Conservation (phyloP, 1,140 invertebrate species). For the Sarcophaga bullata region DNA sequence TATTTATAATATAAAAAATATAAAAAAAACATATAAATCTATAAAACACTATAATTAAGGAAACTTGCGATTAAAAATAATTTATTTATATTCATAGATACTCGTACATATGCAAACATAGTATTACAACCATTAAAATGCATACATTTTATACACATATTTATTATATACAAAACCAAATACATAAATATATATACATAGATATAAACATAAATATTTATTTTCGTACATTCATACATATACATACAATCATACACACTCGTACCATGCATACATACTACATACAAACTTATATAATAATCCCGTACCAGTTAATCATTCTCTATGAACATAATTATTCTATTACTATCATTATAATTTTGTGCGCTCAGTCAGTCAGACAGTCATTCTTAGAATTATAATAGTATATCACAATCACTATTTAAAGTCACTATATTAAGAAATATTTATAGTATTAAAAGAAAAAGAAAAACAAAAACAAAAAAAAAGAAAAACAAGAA, state of each 20-base stretch:
- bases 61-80: not conserved
- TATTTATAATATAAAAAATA: not conserved
- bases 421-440: not conserved
- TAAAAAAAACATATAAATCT: not conserved
- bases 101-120: not conserved
- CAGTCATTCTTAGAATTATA: not conserved
- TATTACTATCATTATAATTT: not conserved
- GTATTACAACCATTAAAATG: not conserved
- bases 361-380: not conserved
- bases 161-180: too few species aligned
- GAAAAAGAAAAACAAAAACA: constrained; percentile 5
- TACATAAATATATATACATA: too few species aligned
- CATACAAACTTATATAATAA: too few species aligned
- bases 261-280: too few species aligned
- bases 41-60: not conserved
- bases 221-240: too few species aligned
- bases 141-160: not conserved
- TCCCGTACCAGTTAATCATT: not conserved
- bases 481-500: constrained; percentile 44
- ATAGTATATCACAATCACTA: constrained; percentile 15
- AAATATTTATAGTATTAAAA: constrained; percentile 47
- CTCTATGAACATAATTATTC: not conserved
- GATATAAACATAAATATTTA: too few species aligned
- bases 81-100: not conserved
- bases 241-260: too few species aligned